A percentile compares a stretch with the other conserved stretches of the same genome.
Evolutionary conservation across 2,113 vertebrate species (phyloP).

Genomic region (Puffinus mauretanicus): DNA sequence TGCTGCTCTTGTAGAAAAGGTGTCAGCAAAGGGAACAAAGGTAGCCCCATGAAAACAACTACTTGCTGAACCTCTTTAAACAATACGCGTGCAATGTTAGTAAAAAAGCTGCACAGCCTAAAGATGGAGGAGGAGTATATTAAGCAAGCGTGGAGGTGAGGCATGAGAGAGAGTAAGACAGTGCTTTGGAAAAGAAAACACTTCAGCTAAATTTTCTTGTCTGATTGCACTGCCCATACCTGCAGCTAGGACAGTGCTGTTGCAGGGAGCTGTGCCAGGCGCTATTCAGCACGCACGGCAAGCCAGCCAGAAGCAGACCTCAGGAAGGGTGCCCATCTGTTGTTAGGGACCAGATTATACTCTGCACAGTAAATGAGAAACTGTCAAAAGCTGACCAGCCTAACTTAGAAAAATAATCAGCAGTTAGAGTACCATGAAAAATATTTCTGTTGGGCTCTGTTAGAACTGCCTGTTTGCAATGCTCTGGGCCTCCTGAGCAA

Average conservation of each 20-base stretch:
- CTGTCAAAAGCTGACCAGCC: not conserved
- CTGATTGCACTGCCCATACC: not conserved
- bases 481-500: not conserved
- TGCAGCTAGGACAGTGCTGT: not conserved
- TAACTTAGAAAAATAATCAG: not conserved
- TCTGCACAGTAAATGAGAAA: not conserved
- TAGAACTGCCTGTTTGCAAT: not conserved
- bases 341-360: not conserved
- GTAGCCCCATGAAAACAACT: not conserved
- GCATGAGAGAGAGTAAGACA: not conserved
- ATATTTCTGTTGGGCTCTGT: not conserved
- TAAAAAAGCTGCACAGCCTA: not conserved
- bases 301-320: not conserved
- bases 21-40: not conserved
- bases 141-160: not conserved
- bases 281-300: not conserved
- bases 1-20: not conserved
- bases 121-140: not conserved
- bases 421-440: not conserved
- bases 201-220: not conserved
- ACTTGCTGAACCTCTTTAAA: slow-evolving; percentile 31
- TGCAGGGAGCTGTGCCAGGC: not conserved
- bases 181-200: not conserved
- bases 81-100: not conserved
- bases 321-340: not conserved